Percentiles rank a stretch among this genome's conserved stretches.
These are phyloP conservation scores for Cotesia congregata DNA, from an alignment of 2,888 invertebrate species.

Conservation along the genomic window DNA sequence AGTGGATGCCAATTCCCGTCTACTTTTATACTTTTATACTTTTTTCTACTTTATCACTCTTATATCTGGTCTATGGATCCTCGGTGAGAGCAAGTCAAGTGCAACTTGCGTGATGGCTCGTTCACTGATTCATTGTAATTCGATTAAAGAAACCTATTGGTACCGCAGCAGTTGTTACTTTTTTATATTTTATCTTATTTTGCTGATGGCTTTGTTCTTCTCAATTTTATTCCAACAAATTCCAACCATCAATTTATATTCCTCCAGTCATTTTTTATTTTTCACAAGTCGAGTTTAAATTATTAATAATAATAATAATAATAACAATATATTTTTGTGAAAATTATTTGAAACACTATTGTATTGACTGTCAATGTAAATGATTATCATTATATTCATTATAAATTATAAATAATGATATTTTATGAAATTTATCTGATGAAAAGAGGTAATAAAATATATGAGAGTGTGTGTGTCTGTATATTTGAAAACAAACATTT, in stretches of 20 bases:
- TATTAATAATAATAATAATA: no score
- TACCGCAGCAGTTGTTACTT: slow-evolving; percentile 37
- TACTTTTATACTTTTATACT: slow-evolving; percentile 1
- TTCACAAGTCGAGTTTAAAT: background rate
- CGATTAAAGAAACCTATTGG: slow-evolving; percentile 44
- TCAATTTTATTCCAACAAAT: background rate
- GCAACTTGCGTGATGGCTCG: slow-evolving; percentile 45
- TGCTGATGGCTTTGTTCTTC: background rate
- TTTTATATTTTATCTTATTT: slow-evolving; percentile 14
- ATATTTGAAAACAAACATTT: background rate
- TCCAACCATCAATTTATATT: background rate
- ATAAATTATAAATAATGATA: no score
- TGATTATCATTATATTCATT: background rate
- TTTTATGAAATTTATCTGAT: no score
- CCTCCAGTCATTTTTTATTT: background rate
- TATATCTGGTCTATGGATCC: background rate
- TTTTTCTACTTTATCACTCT: background rate
- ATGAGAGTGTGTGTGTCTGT: no score
- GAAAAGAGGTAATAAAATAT: no score
- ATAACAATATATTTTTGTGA: no score
- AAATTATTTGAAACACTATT: no score
- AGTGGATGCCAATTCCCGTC: slow-evolving; percentile 33
- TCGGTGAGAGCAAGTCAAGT: slow-evolving; percentile 9
- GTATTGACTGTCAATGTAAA: background rate
- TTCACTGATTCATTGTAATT: slow-evolving; percentile 50